Base-by-base conservation (phyloP, 2,888 invertebrate genomes). In the Neoaliturus tenellus region DNA sequence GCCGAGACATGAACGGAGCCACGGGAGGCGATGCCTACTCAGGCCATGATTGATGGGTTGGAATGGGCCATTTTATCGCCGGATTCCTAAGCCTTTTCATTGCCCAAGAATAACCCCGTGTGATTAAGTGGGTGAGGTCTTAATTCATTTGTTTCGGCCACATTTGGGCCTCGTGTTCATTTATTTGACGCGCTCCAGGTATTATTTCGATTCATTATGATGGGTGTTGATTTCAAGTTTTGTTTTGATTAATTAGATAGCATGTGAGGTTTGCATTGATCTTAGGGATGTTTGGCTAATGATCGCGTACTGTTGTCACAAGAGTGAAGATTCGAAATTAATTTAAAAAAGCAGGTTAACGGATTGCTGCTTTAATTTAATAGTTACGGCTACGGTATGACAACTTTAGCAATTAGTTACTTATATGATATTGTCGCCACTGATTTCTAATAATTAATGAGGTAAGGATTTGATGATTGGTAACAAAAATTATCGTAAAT, bases 121-220 rank as follows among this genome's bases (percentile, higher is more conserved):
- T 78, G 78, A 78, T 78, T 78, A 78, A 78, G 78, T 78, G 78
- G 55, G 78, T 55, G 78, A 78, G 78, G 78, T 78, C 78, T 78
- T 78, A 78, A 78, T 78, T 78, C 78, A 78, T 78, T 55, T 78
- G 78, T 78, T 78, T 75, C 48, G 44, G 28, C 28, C 75, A 44
- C 44, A 69, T 69, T 69, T 69, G 69, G 69, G n/a, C 39, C 14
- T n/a, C 20, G 33, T 44, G 73, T 44, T 17, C 62, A 39, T 41
- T 75, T 44, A 75, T 75, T 75, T 75, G 73, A 75, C 44, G 73
- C 73, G 25, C 41, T 75, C 44, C 73, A 41, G 44, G 73, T 28
- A 75, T n/a, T n/a, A n/a, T 75, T 75, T 44, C 25, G 44, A 44
- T 48, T 10, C 33, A n/a, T 39, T 69, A 39, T 67, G 33, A 51